phyloP scores from a whole-genome alignment of 2,797 vertebrate genomes.

The Bradypus variegatus region DNA sequence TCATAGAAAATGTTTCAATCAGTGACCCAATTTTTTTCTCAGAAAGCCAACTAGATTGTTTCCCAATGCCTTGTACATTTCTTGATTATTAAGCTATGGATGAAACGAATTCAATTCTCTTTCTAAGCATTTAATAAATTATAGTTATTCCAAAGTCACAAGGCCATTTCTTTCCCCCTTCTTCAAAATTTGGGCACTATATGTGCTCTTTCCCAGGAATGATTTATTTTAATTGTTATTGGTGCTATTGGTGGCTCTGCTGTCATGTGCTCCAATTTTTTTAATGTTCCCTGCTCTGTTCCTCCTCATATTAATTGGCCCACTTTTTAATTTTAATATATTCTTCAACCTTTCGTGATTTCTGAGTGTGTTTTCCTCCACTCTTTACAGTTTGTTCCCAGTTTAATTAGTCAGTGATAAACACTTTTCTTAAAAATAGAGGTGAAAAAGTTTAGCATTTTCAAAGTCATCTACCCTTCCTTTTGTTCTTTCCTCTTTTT shows the following conservation, averaged over 20 bases:
- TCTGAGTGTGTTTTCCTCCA: neutral
- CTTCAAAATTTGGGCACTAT: neutral
- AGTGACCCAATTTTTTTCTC: slow-evolving; percentile 7
- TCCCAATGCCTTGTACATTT: neutral
- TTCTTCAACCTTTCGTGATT: neutral
- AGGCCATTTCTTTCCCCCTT: neutral
- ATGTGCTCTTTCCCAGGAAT: neutral
- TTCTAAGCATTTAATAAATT: neutral
- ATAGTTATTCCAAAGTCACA: slow-evolving; percentile 6
- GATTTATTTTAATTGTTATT: neutral
- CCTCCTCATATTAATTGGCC: neutral
- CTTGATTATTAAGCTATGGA: neutral
- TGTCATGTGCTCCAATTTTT: neutral
- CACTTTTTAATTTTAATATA: neutral
- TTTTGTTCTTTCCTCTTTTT: slow-evolving; percentile 13
- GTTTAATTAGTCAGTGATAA: neutral
- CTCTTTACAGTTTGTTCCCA: neutral
- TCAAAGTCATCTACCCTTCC: neutral
- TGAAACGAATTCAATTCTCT: neutral
- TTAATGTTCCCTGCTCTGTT: neutral
- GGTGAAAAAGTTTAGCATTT: neutral
- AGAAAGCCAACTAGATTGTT: neutral
- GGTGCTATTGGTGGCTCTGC: neutral
- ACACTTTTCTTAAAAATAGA: slow-evolving; percentile 19
- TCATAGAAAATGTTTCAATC: neutral